Evolutionary conservation across 2,113 vertebrate species (phyloP).

Genomic region (Platysteira castanea): DNA sequence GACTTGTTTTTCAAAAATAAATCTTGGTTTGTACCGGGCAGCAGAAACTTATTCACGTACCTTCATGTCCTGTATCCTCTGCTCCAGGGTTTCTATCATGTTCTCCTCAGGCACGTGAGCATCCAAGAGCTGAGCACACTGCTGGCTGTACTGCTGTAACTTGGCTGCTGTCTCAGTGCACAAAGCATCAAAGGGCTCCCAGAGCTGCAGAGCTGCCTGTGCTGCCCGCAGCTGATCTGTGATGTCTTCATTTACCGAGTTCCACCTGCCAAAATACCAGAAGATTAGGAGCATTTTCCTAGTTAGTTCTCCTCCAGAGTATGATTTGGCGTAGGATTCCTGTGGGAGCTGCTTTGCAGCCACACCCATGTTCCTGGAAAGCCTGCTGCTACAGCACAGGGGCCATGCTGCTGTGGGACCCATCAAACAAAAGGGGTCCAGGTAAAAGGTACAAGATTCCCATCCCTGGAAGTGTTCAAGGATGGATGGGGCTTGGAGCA

Average conservation of each 20-base stretch:
- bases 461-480: neutral
- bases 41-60: constrained; percentile 48
- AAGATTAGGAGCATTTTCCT: neutral
- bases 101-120: constrained; percentile 34
- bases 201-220: constrained; percentile 64
- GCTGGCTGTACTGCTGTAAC: constrained; percentile 66
- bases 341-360: neutral
- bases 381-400: neutral
- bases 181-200: constrained; percentile 62
- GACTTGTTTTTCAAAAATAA: neutral
- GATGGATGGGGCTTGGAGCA: neutral
- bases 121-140: constrained; percentile 51
- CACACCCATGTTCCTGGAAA: neutral
- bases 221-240: constrained; percentile 62
- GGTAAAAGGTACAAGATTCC: neutral
- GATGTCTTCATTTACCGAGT: constrained; percentile 63
- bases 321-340: neutral
- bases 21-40: neutral
- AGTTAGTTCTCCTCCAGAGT: neutral
- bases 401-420: neutral
- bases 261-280: constrained; percentile 76
- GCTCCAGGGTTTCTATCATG: constrained; percentile 57
- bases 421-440: neutral
- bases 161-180: constrained; percentile 40
- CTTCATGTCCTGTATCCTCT: constrained; percentile 66